Percentiles rank a stretch among this genome's conserved stretches.
Conservation (phyloP, 1,140 invertebrate species). For the Orchestia grillus region DNA sequence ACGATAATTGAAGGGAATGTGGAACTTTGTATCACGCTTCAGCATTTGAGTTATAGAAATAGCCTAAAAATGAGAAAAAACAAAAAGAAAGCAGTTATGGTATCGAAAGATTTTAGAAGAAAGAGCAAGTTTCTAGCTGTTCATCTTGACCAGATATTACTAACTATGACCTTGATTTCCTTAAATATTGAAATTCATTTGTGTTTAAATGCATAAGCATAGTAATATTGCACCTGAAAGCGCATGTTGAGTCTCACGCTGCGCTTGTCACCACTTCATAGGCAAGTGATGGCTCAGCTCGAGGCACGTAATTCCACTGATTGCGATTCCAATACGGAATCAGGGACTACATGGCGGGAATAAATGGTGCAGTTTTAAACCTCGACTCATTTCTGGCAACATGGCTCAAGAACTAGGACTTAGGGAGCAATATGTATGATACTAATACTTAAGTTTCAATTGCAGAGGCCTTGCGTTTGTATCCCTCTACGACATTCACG, state of each 20-base stretch:
- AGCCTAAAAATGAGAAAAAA: background rate
- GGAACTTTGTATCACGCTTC: background rate
- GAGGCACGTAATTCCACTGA: no score
- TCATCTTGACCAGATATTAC: background rate
- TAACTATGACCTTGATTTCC: background rate
- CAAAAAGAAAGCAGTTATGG: background rate
- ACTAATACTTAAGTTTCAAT: background rate
- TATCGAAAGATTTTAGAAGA: background rate
- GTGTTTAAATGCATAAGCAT: background rate
- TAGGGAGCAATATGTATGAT: background rate
- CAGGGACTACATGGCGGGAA: no score
- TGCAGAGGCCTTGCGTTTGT: conserved; percentile 2
- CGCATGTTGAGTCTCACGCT: no score
- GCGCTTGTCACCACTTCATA: no score
- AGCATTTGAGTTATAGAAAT: background rate
- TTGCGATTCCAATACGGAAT: no score
- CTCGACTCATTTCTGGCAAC: no score
- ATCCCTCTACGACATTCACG: background rate
- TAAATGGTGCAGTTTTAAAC: no score
- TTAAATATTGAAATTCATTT: background rate
- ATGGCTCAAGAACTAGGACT: background rate
- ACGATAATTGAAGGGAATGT: no score
- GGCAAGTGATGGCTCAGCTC: no score
- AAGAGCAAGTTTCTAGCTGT: background rate
- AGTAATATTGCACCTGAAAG: background rate